Base-by-base conservation (phyloP, 2,888 invertebrate species). In the Drosophila birchii region DNA sequence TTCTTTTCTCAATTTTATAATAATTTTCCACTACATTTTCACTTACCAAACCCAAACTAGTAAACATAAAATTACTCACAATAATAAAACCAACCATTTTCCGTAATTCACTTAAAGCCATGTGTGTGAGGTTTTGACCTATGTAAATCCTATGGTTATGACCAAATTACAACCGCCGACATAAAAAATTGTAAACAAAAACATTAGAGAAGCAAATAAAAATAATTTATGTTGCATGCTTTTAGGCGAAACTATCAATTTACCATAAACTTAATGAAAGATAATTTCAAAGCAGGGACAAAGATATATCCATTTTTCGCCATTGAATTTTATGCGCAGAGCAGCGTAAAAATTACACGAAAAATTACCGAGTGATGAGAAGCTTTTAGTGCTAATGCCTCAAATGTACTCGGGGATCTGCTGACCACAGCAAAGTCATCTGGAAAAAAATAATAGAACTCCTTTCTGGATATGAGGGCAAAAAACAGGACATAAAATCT, bases 351-450 rank as follows among this genome's bases (percentile, higher is more conserved):
- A 81, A 85, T 82, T 79, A 82, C 85, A 78, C 63, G 56, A 72
- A 67, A 77, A 86, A 89, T 86, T 72, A 76, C 80, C 75, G 57
- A 79, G 76, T 85, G 87, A 86, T 86, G 89, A 72, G 69, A 82
- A 55, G 80, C 86, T 87, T 88, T 88, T 86, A 88, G 88, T 81
- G 81, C 63, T 75, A 88, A 88, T 89, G 76, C 51, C 56, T 60
- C 39, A 64, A 62, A 60, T 70, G 69, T 49, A 26, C n/a, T 11
- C n/a, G 6, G 9, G 5, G 20, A 59, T 20, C 43, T 81, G 86
- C 86, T 86, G 86, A 86, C 85, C 80, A 66, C 57, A 74, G 75
- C 56, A 55, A 47, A 23, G 43, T 23, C 32, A 6, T 20, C 39
- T 26, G 12, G 34, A 56, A 44, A 29, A 59, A 58, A 53, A 56